These are phyloP conservation scores for Autographa pulchrina DNA, from an alignment of 2,888 invertebrate genomes.

Conservation along the genomic window DNA sequence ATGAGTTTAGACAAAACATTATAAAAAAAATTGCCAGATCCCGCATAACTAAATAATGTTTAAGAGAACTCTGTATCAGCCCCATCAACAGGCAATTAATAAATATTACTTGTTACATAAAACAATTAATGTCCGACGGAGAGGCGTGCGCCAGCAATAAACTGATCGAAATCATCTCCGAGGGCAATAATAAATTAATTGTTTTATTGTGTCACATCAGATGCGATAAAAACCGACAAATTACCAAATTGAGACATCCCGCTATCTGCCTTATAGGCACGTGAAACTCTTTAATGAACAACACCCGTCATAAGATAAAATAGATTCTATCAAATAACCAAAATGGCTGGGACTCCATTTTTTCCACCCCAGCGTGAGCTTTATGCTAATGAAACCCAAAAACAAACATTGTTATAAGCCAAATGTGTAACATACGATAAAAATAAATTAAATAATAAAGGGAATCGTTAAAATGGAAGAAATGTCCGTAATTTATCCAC, in stretches of 20 bases:
- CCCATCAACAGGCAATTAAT: conserved; percentile 86
- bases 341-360: conserved; percentile 77
- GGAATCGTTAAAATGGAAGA: conserved; percentile 89
- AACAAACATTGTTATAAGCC: conserved; percentile 89
- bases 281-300: conserved; percentile 76
- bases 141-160: conserved; percentile 80
- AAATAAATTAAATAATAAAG: conserved; percentile 90
- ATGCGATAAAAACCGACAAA: conserved; percentile 85
- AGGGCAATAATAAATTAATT: conserved; percentile 86
- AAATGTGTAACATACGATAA: conserved; percentile 89
- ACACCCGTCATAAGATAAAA: conserved; percentile 81
- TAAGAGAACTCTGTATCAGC: conserved; percentile 69
- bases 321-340: conserved; percentile 79
- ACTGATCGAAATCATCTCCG: conserved; percentile 84
- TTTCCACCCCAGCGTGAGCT: conserved; percentile 82
- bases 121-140: conserved; percentile 85
- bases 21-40: conserved; percentile 58
- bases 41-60: conserved; percentile 75
- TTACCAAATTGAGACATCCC: conserved; percentile 88
- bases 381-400: conserved; percentile 88
- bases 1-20: no score
- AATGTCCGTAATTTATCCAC: conserved; percentile 89
- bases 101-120: conserved; percentile 86
- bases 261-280: conserved; percentile 85
- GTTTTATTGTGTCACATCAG: conserved; percentile 87